These are phyloP conservation scores for Hypena proboscidalis DNA, from an alignment of 2,888 invertebrate species.

Conservation along the genomic window DNA sequence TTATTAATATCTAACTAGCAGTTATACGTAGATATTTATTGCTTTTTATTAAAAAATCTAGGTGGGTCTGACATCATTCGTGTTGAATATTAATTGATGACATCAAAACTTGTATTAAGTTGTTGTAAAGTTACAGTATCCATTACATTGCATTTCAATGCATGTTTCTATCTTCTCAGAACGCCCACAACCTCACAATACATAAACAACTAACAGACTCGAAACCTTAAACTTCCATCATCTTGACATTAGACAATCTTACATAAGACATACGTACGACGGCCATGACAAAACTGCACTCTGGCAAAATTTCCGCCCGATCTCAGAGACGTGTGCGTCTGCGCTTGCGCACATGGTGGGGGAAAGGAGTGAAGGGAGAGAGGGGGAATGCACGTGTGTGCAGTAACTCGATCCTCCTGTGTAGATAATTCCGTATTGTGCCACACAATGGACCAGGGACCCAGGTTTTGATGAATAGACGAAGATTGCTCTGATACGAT, in stretches of 20 bases:
- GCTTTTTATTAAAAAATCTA: too few relatives aligned
- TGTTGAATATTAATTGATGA: too few relatives aligned
- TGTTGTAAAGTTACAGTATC: too few relatives aligned
- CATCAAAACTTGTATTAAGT: too few relatives aligned
- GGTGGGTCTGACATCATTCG: too few relatives aligned
- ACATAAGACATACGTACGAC: slow-evolving; percentile 28
- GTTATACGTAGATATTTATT: too few relatives aligned
- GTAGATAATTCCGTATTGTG: slow-evolving; percentile 66
- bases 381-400: slow-evolving; percentile 60
- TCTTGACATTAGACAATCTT: slow-evolving; percentile 43
- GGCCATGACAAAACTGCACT: slow-evolving; percentile 47
- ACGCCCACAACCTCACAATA: background rate
- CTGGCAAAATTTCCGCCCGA: slow-evolving; percentile 38
- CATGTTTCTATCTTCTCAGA: too few relatives aligned
- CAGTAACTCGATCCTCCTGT: slow-evolving; percentile 61
- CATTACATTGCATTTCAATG: too few relatives aligned
- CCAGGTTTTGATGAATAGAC: slow-evolving; percentile 52
- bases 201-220: slow-evolving; percentile 8
- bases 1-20: too few relatives aligned
- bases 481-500: slow-evolving; percentile 35
- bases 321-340: slow-evolving; percentile 42
- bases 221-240: slow-evolving; percentile 46
- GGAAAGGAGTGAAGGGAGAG: slow-evolving; percentile 19
- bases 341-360: slow-evolving; percentile 31
- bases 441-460: slow-evolving; percentile 35